Evolutionary conservation across 2,113 vertebrate genomes (phyloP), one percentile per base, ranked within the genome.

Genomic region (Trinectes maculatus): DNA sequence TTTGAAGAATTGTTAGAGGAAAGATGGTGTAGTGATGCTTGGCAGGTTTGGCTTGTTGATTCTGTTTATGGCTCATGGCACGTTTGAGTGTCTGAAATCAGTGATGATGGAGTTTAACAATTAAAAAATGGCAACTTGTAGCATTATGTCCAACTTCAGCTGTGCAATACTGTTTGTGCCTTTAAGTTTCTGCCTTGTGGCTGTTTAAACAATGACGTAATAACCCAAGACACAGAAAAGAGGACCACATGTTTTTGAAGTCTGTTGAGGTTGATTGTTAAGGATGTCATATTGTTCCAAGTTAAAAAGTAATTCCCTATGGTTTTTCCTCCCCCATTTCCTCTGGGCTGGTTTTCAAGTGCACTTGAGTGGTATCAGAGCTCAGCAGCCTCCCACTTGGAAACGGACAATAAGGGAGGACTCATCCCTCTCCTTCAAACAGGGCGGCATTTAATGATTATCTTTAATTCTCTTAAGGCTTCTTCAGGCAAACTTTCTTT

Each of bases 371-470:
- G 13, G 0, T 55, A 68, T 75, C 52, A 25, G 34, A 9, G 12
- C 42, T 46, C 2, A 9, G 4, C 39, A 29, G 39, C 55, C 57
- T 65, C 62, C 25, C 46, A 9, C 6, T 40, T 60, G 40, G 54
- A 77, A 68, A 53, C 19, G 48, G 54, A 72, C 66, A 21, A 47
- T 52, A 55, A 61, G 49, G 29, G 60, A 16, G 36, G 37, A 44
- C 47, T 46, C 66, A 26, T 65, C 25, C 29, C 1, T 48, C 48
- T 65, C 21, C 59, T 40, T 55, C 24, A 21, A 62, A 62, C 36
- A 8, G 10, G 26, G n/a, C 18, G 12, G 29, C n/a, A 16, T 70
- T 82, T 72, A 85, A 75, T 75, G 63, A 85, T 77, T 55, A 36
- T 59, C 34, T 78, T 68, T 39, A 57, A 62, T 44, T 71, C 79